phyloP scores from a whole-genome alignment of 2,113 vertebrate genomes.

The Scytalopus superciliaris region DNA sequence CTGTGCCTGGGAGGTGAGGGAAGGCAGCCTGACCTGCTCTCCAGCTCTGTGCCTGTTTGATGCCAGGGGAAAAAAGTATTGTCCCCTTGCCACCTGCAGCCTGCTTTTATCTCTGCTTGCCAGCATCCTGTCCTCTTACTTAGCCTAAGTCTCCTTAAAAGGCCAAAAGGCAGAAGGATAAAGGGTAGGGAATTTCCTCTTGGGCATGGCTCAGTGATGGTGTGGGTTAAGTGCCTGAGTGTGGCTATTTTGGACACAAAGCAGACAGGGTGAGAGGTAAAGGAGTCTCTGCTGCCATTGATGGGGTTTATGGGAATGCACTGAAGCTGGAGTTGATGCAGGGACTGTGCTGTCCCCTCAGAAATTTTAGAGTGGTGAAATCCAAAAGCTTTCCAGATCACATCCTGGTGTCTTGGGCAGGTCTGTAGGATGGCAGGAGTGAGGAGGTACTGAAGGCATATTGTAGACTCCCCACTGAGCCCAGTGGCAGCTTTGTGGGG shows the following conservation, averaged over 20 bases:
- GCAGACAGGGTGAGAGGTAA: background rate
- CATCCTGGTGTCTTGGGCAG: background rate
- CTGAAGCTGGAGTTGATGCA: background rate
- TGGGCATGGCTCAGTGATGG: background rate
- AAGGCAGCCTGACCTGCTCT: background rate
- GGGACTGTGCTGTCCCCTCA: background rate
- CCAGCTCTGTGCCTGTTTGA: background rate
- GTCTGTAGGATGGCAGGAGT: background rate
- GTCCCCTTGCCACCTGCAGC: background rate
- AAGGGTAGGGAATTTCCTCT: background rate
- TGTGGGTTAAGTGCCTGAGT: fast-evolving
- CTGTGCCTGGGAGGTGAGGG: fast-evolving
- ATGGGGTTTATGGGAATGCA: background rate
- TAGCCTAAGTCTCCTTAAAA: background rate
- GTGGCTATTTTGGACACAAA: background rate
- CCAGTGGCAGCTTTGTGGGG: background rate
- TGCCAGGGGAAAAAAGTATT: background rate
- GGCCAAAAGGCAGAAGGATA: background rate
- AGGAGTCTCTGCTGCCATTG: background rate
- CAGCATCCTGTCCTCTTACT: background rate
- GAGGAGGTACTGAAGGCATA: fast-evolving
- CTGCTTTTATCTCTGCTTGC: background rate
- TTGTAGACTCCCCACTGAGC: background rate
- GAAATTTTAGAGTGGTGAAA: background rate
- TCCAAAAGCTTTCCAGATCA: background rate